Base-by-base conservation (phyloP, 2,797 vertebrate genomes). In the Tamandua tetradactyla region DNA sequence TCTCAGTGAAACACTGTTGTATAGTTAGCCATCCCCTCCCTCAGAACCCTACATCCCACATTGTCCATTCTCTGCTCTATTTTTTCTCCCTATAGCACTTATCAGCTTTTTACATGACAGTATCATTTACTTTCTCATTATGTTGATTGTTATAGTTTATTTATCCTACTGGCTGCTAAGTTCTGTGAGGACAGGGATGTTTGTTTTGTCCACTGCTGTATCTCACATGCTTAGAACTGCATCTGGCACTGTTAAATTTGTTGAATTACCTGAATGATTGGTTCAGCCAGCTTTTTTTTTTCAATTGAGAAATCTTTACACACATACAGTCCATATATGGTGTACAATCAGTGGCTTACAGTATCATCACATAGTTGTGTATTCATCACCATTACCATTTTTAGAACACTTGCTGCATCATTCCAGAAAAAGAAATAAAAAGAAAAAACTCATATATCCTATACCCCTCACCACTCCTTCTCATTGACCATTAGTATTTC, bases 191-290 rank as follows among this genome's bases (percentile, higher is more conserved):
- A 17, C n/a, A 62, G 23, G 71, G 62, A 23, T 81, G 32, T 76
- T 87, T 40, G n/a, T 83, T 87, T 79, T 89, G 74, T 52, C 72
- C 32, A 78, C 27, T 71, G 72, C 49, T 75, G 6, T 3, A 22
- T 59, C n/a, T 94, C 32, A 75, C 32, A 52, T 62, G 14, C 72
- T 49, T 83, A 59, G 32, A 81, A 71, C 11, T 92, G 23, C 87
- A n/a, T 20, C 55, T 87, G 44, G 42, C 22, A 76, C 23, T 4
- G 2, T 55, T 55, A 18, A 55, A 64, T 61, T 85, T 81, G 37
- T 68, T 86, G 71, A 93, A 40, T 89, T 91, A 89, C 72, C 49
- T 74, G 74, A 91, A 84, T 89, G 86, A 78, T 76, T 81, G 27
- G 37, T 87, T 85, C 22, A 82, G 27, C 40, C 32, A 94, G 61